Evolutionary conservation across 2,888 invertebrate species (phyloP).

Genomic region (Philopedon plagiatum): DNA sequence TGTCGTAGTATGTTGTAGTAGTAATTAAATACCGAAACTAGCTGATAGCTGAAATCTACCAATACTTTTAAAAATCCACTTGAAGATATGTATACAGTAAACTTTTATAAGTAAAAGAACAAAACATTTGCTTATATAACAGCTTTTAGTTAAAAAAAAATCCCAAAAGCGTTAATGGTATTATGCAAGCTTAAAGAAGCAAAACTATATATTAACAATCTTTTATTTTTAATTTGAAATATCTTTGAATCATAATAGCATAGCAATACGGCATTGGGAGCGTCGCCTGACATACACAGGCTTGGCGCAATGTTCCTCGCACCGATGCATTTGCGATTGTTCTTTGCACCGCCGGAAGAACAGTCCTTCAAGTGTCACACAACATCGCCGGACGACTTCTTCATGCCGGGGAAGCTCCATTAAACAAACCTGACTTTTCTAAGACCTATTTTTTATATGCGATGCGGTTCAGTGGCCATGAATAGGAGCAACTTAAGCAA

Average conservation of each 20-base stretch:
- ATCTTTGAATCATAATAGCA: slow-evolving; percentile 15
- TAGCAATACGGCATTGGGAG: slow-evolving; percentile 5
- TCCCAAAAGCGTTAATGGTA: too few species aligned
- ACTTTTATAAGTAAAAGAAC: too few species aligned
- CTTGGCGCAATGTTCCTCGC: slow-evolving; percentile 65
- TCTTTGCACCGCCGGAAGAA: slow-evolving; percentile 63
- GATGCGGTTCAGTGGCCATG: slow-evolving; percentile 1
- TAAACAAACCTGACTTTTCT: slow-evolving; percentile 28
- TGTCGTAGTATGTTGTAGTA: too few species aligned
- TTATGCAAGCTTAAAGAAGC: too few species aligned
- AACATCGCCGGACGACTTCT: slow-evolving; percentile 27
- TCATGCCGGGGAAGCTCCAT: slow-evolving; percentile 24
- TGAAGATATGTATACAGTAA: too few species aligned
- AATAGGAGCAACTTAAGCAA: not conserved
- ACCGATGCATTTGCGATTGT: slow-evolving; percentile 64
- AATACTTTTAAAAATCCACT: too few species aligned
- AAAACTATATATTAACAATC: too few species aligned
- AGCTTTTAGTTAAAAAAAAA: too few species aligned
- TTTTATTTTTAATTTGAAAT: too few species aligned
- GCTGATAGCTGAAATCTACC: too few species aligned
- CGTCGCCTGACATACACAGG: slow-evolving; percentile 53
- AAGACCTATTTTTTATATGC: slow-evolving; percentile 20
- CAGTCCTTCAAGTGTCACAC: slow-evolving; percentile 65
- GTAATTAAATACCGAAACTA: too few species aligned
- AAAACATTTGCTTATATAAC: too few species aligned